Percentiles rank a stretch among this genome's conserved stretches.
These are phyloP conservation scores for Physocephala rufipes DNA, from an alignment of 2,888 invertebrate species.

Conservation along the genomic window DNA sequence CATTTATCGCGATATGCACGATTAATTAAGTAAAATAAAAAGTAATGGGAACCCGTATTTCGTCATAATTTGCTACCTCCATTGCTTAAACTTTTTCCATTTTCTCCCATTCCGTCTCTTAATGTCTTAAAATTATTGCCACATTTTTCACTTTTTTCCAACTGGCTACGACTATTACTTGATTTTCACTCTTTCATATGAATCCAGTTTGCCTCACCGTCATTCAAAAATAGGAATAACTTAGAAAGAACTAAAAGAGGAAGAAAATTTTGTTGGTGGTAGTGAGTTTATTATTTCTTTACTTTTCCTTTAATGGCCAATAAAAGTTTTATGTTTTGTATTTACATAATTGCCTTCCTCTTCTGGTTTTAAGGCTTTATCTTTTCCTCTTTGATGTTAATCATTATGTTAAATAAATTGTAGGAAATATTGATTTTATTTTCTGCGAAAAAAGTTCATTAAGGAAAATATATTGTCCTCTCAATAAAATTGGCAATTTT, in stretches of 20 bases:
- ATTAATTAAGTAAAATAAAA: no score
- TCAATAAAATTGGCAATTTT: background rate
- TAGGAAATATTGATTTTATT: background rate
- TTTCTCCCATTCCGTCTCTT: no score
- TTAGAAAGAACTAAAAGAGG: background rate
- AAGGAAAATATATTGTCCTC: no score
- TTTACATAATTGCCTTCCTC: conserved; percentile 5
- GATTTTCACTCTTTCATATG: conserved; percentile 30
- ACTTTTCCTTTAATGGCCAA: conserved; percentile 23
- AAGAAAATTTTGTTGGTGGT: background rate
- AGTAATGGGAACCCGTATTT: no score
- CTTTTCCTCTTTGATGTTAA: conserved; percentile 5
- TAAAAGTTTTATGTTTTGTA: conserved; percentile 25
- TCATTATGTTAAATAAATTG: background rate
- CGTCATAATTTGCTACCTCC: no score
- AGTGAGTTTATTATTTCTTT: conserved; percentile 10
- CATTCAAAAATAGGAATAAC: background rate
- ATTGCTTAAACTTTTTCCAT: no score
- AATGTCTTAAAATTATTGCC: background rate
- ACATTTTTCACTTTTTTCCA: background rate
- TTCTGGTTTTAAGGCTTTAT: background rate
- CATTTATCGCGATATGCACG: no score
- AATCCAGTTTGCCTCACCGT: conserved; percentile 28
- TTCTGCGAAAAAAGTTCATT: no score
- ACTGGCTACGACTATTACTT: background rate